A percentile compares a stretch with the other conserved stretches of the same genome.
phyloP scores from a whole-genome alignment of 2,113 vertebrate species.

The Ptychochromis oligacanthus region DNA sequence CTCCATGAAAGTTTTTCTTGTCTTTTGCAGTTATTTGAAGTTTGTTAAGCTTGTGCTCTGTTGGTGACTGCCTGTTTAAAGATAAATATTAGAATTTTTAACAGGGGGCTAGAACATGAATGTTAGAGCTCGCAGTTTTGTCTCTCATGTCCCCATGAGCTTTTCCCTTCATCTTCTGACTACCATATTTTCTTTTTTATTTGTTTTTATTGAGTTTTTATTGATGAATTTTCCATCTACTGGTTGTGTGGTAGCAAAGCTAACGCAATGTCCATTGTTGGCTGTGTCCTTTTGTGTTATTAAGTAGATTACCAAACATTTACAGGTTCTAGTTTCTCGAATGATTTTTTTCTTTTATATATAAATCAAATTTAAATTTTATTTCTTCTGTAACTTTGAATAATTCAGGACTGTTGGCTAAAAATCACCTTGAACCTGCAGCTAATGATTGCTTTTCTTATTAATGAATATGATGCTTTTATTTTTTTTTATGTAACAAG shows the following conservation, averaged over 20 bases:
- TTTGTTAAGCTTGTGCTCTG: slow-evolving; percentile 30
- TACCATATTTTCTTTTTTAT: not conserved
- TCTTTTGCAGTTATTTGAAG: slow-evolving; percentile 22
- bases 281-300: not conserved
- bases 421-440: not conserved
- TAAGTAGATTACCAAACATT: not conserved
- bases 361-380: not conserved
- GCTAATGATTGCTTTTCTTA: not conserved
- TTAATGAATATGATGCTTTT: not conserved
- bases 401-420: not conserved
- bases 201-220: not conserved
- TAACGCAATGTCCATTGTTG: accelerated
- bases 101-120: not conserved
- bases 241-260: not conserved
- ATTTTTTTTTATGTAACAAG: not conserved
- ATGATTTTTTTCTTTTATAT: not conserved
- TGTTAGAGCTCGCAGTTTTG: not conserved
- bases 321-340: not conserved
- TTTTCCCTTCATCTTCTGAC: not conserved
- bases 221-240: not conserved
- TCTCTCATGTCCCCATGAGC: not conserved
- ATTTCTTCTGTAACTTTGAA: not conserved
- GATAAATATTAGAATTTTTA: slow-evolving; percentile 30
- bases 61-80: slow-evolving; percentile 36
- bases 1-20: slow-evolving; percentile 4